Conservation (phyloP, 2,888 invertebrate species). For the Shargacucullia verbasci region DNA sequence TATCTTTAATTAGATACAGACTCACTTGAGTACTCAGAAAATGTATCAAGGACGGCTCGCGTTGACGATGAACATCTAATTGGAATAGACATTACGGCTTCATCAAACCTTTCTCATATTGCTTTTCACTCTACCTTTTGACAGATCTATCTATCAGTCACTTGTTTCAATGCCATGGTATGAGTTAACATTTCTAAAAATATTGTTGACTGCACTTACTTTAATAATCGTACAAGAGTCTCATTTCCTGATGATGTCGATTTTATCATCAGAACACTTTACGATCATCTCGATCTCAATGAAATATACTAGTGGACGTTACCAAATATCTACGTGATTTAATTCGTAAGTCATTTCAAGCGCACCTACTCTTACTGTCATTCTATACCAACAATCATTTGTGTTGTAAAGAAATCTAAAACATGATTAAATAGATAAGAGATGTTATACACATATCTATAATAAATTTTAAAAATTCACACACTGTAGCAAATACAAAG, state of each 20-base stretch:
- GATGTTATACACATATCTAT: constrained; percentile 2
- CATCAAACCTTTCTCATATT: neutral
- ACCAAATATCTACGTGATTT: constrained; percentile 14
- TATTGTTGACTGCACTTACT: too few relatives aligned
- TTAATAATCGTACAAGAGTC: neutral
- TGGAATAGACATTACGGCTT: constrained; percentile 5
- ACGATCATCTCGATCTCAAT: too few relatives aligned
- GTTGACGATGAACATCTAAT: constrained; percentile 33
- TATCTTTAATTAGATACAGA: constrained; percentile 48
- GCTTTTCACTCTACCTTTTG: neutral
- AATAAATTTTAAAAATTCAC: constrained; percentile 8
- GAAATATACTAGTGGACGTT: too few relatives aligned
- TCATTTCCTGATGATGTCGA: neutral
- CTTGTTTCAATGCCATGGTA: too few relatives aligned
- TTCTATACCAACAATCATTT: too few relatives aligned
- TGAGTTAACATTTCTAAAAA: too few relatives aligned
- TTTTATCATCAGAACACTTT: neutral
- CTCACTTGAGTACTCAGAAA: constrained; percentile 41
- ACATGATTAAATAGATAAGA: constrained; percentile 8
- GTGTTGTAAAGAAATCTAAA: neutral
- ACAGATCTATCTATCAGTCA: too few relatives aligned
- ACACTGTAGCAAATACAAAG: constrained; percentile 9
- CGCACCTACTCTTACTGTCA: too few relatives aligned
- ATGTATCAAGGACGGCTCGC: constrained; percentile 35
- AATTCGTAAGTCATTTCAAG: constrained; percentile 23